Conservation (phyloP, 2,113 vertebrate genomes). For the Petrocephalus microphthalmus region DNA sequence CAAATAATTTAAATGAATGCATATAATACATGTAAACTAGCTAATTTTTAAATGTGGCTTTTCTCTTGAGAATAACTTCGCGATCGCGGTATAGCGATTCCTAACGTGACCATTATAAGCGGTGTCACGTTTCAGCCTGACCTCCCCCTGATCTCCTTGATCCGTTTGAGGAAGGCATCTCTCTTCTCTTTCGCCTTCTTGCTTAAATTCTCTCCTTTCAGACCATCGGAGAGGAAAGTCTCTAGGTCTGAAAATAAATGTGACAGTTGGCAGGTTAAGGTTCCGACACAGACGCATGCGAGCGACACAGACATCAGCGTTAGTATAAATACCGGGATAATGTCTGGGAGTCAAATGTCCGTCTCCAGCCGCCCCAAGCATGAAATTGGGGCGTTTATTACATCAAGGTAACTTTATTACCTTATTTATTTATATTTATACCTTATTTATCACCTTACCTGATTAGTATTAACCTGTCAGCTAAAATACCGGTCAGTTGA, state of each 20-base stretch:
- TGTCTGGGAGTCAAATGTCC: not conserved
- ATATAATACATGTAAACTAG: not conserved
- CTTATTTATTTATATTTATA: no score
- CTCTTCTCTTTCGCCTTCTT: constrained; percentile 87
- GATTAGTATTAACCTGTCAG: not conserved
- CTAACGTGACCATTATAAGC: not conserved
- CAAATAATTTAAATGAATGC: not conserved
- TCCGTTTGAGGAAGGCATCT: constrained; percentile 76
- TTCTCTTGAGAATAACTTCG: not conserved
- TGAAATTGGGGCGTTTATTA: not conserved
- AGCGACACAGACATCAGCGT: not conserved
- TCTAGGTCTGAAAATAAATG: constrained; percentile 70
- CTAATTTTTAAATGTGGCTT: not conserved
- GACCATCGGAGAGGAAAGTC: constrained; percentile 66
- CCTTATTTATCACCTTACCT: no score
- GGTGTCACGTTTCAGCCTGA: no score
- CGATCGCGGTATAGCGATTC: not conserved
- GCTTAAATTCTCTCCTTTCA: constrained; percentile 84
- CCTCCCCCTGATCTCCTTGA: constrained; percentile 77
- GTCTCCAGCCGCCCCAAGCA: no score
- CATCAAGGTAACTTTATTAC: not conserved
- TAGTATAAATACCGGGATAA: not conserved
- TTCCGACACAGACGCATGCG: not conserved
- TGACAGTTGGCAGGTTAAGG: not conserved
- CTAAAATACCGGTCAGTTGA: not conserved